These are phyloP conservation scores for Falcunculus frontatus DNA, from an alignment of 2,113 vertebrate genomes.

Conservation along the genomic window DNA sequence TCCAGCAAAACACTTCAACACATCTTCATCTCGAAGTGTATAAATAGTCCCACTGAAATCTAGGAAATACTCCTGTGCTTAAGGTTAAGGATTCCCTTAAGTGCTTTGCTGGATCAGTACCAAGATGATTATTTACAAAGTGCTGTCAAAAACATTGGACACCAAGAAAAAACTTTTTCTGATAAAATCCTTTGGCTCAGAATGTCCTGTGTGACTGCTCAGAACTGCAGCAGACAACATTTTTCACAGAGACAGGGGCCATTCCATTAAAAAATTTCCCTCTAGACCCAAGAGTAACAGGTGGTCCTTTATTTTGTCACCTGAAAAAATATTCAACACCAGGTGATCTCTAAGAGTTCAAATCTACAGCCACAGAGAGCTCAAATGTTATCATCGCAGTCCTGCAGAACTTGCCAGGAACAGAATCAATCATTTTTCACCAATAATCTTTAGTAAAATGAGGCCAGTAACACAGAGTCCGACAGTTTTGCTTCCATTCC, in stretches of 20 bases:
- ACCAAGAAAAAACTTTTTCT: background rate
- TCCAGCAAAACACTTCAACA: background rate
- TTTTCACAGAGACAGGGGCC: background rate
- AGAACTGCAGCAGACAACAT: background rate
- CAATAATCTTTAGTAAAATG: background rate
- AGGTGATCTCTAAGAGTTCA: background rate
- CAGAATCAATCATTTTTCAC: background rate
- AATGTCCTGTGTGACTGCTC: background rate
- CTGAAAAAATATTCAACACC: background rate
- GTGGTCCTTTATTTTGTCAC: background rate
- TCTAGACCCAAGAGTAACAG: background rate
- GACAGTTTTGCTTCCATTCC: background rate
- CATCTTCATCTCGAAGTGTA: background rate
- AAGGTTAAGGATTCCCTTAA: constrained; percentile 19
- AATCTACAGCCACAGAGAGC: background rate
- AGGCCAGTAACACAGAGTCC: background rate
- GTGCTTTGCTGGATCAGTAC: constrained; percentile 37
- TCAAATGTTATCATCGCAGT: background rate
- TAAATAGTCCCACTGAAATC: background rate
- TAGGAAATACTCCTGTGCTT: background rate
- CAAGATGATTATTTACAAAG: background rate
- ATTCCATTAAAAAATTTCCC: background rate
- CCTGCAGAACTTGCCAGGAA: background rate
- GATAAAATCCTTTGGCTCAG: constrained; percentile 8
- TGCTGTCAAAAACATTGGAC: background rate